A percentile compares a stretch with the other conserved stretches of the same genome.
Conservation (phyloP, 2,888 invertebrate genomes). For the Phalera bucephala region DNA sequence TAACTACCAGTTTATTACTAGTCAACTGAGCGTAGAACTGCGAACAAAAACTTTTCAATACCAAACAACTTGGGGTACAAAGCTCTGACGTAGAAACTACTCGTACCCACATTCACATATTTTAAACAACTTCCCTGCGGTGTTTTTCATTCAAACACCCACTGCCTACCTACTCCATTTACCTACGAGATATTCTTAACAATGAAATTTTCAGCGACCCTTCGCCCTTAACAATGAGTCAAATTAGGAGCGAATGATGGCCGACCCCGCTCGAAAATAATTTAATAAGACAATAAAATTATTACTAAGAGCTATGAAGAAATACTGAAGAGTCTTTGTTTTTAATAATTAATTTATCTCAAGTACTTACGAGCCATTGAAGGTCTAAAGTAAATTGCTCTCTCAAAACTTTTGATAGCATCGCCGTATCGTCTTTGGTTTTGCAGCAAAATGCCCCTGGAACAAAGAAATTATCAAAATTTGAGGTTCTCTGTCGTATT, state of each 20-base stretch:
- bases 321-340: slow-evolving; percentile 35
- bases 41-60: slow-evolving; percentile 12
- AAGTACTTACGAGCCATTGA: slow-evolving; percentile 94
- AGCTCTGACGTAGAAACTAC: slow-evolving; percentile 7
- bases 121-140: not conserved
- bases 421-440: slow-evolving; percentile 93
- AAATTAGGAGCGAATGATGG: slow-evolving; percentile 28
- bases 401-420: slow-evolving; percentile 94
- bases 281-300: slow-evolving; percentile 37
- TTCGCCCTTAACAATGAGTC: slow-evolving; percentile 27
- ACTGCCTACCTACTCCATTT: not conserved
- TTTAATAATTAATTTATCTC: slow-evolving; percentile 42
- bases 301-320: slow-evolving; percentile 35
- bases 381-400: slow-evolving; percentile 96
- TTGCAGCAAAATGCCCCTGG: slow-evolving; percentile 95
- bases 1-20: not conserved
- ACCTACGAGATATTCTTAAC: slow-evolving; percentile 12
- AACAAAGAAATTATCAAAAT: slow-evolving; percentile 68
- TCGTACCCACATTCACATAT: slow-evolving; percentile 13
- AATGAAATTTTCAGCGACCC: slow-evolving; percentile 23
- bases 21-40: slow-evolving; percentile 9
- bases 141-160: not conserved
- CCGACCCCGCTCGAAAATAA: slow-evolving; percentile 28
- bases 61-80: slow-evolving; percentile 9
- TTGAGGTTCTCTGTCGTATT: slow-evolving; percentile 5